Evolutionary conservation across 2,888 invertebrate species (phyloP), one percentile per base, ranked within the genome.

Genomic region (Luperina testacea): DNA sequence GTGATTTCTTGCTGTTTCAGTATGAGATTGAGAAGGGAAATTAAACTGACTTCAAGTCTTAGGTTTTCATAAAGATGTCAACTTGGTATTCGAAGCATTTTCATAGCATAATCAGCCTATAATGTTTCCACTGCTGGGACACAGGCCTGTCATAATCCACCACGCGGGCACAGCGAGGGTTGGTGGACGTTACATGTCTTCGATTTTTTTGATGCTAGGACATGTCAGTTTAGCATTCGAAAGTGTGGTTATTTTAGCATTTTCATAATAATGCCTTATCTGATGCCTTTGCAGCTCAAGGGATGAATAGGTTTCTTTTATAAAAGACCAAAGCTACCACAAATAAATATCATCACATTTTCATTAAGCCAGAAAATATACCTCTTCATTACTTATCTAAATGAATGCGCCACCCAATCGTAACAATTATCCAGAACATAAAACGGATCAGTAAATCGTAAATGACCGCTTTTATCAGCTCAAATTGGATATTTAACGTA

Each of bases 391-490:
- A 68, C 7, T 53, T 57, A 67, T 53, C 38, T 67, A 15, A 78
- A 78, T 76, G 68, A 76, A 63, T 63, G 61, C 15, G 45, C 53
- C 2, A 61, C 24, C 24, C n/a, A 59, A 65, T 71, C 38, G 27
- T 11, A 45, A 32, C 53, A 38, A 83, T 81, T 83, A 65, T 61
- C 53, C 68, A 63, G 68, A 63, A 82, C 82, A 82, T 76, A 68
- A 83, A 77, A 38, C 24, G 20, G 4, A 51, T 42, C 71, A 72
- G 61, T 78, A 68, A 78, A 71, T 78, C 15, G 24, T 27, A 53
- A 65, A 81, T 71, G 6, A 75, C 51, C 38, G 27, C 72, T 73
- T 68, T 83, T 72, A 67, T 75, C 65, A 53, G 48, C n/a, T 67
- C 27, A 24, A 76, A 71, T 69, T 73, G 64, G 48, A 42, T 81